Evolutionary conservation across 2,888 invertebrate genomes (phyloP).

Genomic region (Brachyptera risi): DNA sequence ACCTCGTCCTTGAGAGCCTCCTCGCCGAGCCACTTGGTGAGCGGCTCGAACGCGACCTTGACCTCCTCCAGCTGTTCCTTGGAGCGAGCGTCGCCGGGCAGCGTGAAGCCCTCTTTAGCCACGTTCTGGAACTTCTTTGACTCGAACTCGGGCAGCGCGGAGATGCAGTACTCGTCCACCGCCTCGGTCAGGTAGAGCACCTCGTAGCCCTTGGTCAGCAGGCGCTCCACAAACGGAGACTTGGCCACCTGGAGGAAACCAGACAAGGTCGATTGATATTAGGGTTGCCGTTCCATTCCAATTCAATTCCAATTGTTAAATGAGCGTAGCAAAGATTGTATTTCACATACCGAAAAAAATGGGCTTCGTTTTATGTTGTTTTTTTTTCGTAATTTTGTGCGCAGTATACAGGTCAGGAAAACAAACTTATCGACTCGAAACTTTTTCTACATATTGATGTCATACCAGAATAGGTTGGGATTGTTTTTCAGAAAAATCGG

Average conservation of each 20-base stretch:
- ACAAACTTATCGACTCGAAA: too few species aligned
- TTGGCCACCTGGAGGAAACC: constrained; percentile 64
- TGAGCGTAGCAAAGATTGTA: too few species aligned
- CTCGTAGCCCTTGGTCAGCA: constrained; percentile 91
- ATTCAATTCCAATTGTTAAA: too few species aligned
- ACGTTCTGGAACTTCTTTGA: constrained; percentile 99
- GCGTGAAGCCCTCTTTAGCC: constrained; percentile 93
- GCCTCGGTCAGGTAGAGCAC: constrained; percentile 92
- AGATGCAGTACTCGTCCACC: constrained; percentile 97
- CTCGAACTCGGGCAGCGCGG: constrained; percentile 95
- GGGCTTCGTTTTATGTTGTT: too few species aligned
- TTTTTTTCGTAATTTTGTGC: too few species aligned
- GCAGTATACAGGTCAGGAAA: too few species aligned
- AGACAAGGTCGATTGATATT: too few species aligned
- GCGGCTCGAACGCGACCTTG: constrained; percentile 78
- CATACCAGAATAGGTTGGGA: too few species aligned
- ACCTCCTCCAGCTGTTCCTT: constrained; percentile 75
- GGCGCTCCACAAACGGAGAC: constrained; percentile 94
- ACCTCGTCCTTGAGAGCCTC: constrained; percentile 72
- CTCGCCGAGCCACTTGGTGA: constrained; percentile 85
- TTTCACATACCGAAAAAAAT: too few species aligned
- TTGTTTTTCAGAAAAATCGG: too few species aligned
- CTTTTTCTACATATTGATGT: too few species aligned
- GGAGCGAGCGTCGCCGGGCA: constrained; percentile 57
- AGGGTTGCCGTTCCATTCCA: too few species aligned